Conservation (phyloP, 2,113 vertebrate species). For the Mus musculus region DNA sequence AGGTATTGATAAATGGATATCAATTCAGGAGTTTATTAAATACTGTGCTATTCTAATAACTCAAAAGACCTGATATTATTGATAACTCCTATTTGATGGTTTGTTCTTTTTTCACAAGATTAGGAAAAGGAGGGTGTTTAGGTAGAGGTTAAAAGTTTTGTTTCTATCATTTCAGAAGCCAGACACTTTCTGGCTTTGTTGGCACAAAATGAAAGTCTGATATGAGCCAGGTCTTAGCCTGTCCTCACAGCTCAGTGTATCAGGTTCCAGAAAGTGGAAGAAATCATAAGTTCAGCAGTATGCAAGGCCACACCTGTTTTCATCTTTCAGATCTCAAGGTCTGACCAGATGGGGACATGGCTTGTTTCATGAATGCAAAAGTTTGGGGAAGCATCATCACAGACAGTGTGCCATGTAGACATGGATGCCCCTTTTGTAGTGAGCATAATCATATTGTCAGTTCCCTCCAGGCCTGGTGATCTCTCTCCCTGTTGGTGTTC, state of each 20-base stretch:
- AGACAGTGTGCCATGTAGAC: background rate
- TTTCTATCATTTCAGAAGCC: background rate
- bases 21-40: too few species aligned
- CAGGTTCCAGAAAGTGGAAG: accelerated
- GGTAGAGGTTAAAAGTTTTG: background rate
- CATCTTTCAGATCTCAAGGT: background rate
- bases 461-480: background rate
- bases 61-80: background rate
- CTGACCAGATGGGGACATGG: background rate
- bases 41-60: background rate
- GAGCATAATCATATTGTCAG: background rate
- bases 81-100: background rate
- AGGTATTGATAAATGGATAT: too few species aligned
- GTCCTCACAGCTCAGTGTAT: background rate
- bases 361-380: background rate
- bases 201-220: background rate
- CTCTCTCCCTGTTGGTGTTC: background rate
- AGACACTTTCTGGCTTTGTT: background rate
- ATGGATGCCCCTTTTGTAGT: background rate
- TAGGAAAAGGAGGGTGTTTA: background rate
- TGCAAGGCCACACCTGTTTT: background rate
- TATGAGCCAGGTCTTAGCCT: background rate
- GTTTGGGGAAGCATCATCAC: background rate
- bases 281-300: background rate
- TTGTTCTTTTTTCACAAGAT: background rate